phyloP scores from a whole-genome alignment of 2,888 invertebrate species.

The Drosophila paracracens region DNA sequence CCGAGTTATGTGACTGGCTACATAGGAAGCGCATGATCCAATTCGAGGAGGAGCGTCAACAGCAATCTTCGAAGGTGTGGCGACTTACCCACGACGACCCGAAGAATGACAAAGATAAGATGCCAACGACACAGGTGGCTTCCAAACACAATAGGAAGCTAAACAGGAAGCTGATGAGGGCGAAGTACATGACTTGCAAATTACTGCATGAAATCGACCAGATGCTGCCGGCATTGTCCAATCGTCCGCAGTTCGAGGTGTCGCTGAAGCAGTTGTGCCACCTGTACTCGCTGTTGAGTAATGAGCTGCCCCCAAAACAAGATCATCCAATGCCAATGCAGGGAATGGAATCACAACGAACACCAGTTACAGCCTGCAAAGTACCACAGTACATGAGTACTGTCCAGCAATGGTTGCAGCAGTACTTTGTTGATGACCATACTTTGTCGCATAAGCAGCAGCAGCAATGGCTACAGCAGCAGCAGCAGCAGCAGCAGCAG shows the following conservation, averaged over 20 bases:
- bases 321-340: neutral
- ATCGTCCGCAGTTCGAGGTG: conserved; percentile 25
- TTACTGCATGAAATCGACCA: conserved; percentile 28
- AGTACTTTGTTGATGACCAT: neutral
- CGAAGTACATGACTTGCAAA: conserved; percentile 32
- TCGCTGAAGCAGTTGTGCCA: conserved; percentile 28
- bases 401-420: neutral
- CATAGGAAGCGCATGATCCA: conserved; percentile 32
- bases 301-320: neutral
- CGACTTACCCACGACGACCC: conserved; percentile 20
- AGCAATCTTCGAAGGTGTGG: conserved; percentile 22
- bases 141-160: conserved; percentile 2
- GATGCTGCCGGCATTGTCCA: conserved; percentile 35
- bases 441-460: neutral
- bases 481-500: neutral
- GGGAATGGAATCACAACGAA: neutral
- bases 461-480: neutral
- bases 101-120: neutral
- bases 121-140: neutral
- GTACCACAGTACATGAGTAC: neutral
- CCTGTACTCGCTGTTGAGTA: conserved; percentile 2
- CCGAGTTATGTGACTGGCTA: conserved; percentile 29
- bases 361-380: neutral
- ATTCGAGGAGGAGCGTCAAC: conserved; percentile 34
- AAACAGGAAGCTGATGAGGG: conserved; percentile 15